Evolutionary conservation across 2,888 invertebrate species (phyloP).

Genomic region (Cryptophagus acutangulus): DNA sequence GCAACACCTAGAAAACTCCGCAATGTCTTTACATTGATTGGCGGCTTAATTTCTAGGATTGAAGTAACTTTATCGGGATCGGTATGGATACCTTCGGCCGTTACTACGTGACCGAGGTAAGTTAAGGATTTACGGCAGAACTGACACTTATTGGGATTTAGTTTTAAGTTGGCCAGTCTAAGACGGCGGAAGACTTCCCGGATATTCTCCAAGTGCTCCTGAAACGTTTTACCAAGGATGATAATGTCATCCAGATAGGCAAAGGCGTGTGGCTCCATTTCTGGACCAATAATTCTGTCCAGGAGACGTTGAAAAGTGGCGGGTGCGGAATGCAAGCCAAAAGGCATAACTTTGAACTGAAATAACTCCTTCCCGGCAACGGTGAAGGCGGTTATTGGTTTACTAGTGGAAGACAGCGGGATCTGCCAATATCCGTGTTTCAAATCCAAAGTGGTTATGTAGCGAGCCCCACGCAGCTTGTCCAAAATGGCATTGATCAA

Average conservation of each 20-base stretch:
- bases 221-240: constrained; percentile 17
- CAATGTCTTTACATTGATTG: neutral
- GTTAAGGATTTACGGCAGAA: constrained; percentile 8
- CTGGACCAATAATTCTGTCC: constrained; percentile 29
- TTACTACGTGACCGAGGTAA: constrained; percentile 16
- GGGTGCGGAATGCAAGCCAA: constrained; percentile 30
- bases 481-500: constrained; percentile 24
- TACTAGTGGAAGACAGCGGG: constrained; percentile 13
- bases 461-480: constrained; percentile 21
- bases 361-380: constrained; percentile 29
- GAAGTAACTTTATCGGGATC: no score
- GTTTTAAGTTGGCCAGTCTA: constrained; percentile 5
- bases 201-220: constrained; percentile 15
- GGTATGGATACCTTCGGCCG: no score
- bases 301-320: constrained; percentile 31
- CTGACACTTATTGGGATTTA: constrained; percentile 17
- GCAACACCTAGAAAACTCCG: constrained; percentile 9
- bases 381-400: constrained; percentile 29
- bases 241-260: constrained; percentile 30
- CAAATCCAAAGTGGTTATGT: constrained; percentile 10
- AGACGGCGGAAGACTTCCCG: constrained; percentile 12
- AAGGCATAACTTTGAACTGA: constrained; percentile 33
- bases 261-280: constrained; percentile 24
- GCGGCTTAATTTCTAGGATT: constrained; percentile 6
- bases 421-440: constrained; percentile 34